Percentiles rank a stretch among this genome's conserved stretches.
phyloP scores from a whole-genome alignment of 1,140 invertebrate genomes.

The Ptiloglossa arizonensis region DNA sequence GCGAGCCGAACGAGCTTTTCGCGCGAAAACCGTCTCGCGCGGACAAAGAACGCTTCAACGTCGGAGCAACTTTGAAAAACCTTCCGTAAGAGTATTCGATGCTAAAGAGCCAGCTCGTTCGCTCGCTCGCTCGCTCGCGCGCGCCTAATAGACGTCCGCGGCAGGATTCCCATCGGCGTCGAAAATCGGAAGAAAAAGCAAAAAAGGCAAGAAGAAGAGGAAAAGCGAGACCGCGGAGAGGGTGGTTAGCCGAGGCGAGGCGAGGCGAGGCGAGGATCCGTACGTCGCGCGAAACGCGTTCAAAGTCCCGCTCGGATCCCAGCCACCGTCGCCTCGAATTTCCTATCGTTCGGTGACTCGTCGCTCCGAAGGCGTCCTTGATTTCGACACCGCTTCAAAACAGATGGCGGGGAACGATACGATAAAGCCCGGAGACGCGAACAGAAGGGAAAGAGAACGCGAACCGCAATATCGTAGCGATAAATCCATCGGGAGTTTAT shows the following conservation, averaged over 20 bases:
- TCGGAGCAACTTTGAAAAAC: background rate
- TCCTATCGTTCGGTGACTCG: background rate
- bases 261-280: no score
- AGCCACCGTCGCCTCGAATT: background rate
- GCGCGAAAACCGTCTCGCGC: conserved; percentile 33
- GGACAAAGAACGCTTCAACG: background rate
- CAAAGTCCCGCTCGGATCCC: no score
- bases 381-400: background rate
- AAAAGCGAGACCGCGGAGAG: conserved; percentile 13
- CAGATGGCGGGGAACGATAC: conserved; percentile 45
- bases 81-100: background rate
- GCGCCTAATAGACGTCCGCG: conserved; percentile 45
- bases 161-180: conserved; percentile 38
- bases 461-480: conserved; percentile 71
- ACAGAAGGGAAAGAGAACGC: conserved; percentile 5
- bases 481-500: conserved; percentile 78
- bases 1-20: conserved; percentile 44
- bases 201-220: no score
- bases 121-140: no score
- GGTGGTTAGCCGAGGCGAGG: no score
- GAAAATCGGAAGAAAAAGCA: conserved; percentile 44
- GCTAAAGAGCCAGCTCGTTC: conserved; percentile 43
- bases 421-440: conserved; percentile 21
- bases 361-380: background rate
- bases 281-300: conserved; percentile 11